These are phyloP conservation scores for Entomobrya proxima DNA, from an alignment of 2,888 invertebrate genomes.

Conservation along the genomic window DNA sequence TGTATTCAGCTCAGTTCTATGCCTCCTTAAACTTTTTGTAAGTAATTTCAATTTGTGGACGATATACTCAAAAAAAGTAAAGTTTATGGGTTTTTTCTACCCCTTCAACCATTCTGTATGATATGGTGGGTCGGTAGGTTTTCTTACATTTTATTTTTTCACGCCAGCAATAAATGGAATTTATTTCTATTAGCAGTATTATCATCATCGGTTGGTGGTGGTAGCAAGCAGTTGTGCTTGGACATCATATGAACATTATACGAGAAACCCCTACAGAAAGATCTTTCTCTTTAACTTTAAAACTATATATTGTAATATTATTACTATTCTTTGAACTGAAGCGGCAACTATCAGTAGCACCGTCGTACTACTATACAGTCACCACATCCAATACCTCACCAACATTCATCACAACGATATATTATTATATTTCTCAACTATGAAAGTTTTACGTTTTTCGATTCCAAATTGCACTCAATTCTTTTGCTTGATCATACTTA, in stretches of 20 bases:
- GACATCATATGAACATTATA: not conserved
- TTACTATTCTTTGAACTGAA: not conserved
- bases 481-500: not conserved
- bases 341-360: not conserved
- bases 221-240: not conserved
- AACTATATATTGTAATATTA: not conserved
- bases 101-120: conserved; percentile 35
- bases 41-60: conserved; percentile 25
- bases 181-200: conserved; percentile 62
- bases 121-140: conserved; percentile 47
- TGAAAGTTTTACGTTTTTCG: not conserved
- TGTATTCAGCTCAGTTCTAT: not conserved
- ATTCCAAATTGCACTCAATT: not conserved
- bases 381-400: conserved; percentile 22
- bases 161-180: conserved; percentile 62
- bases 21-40: conserved; percentile 37
- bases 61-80: not conserved
- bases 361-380: not conserved
- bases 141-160: conserved; percentile 56
- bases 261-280: not conserved
- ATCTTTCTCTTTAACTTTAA: not conserved
- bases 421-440: not conserved
- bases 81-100: conserved; percentile 42
- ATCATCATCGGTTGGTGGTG: conserved; percentile 36
- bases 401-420: conserved; percentile 16